Conservation (phyloP, 2,797 vertebrate species). For the Menidia menidia region DNA sequence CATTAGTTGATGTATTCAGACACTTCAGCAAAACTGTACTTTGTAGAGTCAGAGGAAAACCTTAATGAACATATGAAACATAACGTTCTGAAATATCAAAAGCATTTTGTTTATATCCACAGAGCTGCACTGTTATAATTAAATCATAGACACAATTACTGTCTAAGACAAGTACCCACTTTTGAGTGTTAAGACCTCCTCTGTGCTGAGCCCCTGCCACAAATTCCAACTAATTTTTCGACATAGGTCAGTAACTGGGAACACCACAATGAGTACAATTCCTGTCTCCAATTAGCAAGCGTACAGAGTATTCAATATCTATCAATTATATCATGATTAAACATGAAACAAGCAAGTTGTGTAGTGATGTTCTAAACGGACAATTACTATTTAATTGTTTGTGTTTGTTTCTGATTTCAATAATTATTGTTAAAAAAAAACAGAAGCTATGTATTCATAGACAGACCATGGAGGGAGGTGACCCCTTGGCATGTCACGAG, state of each 20-base stretch:
- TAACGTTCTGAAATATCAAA: constrained; percentile 45
- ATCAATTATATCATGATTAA: too few species aligned
- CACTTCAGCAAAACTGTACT: constrained; percentile 7
- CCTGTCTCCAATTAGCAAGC: constrained; percentile 11
- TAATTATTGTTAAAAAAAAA: neutral
- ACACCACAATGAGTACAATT: constrained; percentile 13
- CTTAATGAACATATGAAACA: constrained; percentile 57
- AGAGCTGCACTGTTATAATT: constrained; percentile 43
- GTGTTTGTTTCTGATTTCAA: constrained; percentile 2
- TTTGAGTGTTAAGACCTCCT: constrained; percentile 35
- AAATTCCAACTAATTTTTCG: constrained; percentile 28
- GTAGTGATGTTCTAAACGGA: constrained; percentile 23
- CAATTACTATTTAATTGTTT: constrained; percentile 9
- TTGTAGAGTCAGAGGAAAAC: constrained; percentile 14
- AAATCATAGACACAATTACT: constrained; percentile 37
- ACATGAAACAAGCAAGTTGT: constrained; percentile 28
- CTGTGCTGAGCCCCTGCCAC: constrained; percentile 29
- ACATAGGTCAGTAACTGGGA: constrained; percentile 16
- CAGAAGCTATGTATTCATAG: constrained; percentile 12
- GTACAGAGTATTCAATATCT: neutral
- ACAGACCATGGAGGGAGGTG: constrained; percentile 12
- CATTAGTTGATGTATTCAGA: constrained; percentile 5
- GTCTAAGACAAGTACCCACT: constrained; percentile 42
- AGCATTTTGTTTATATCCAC: constrained; percentile 58
- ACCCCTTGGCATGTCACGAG: constrained; percentile 20